Percentiles rank a stretch among this genome's conserved stretches.
phyloP scores from a whole-genome alignment of 2,888 invertebrate genomes.

The Eupithecia vulgata region DNA sequence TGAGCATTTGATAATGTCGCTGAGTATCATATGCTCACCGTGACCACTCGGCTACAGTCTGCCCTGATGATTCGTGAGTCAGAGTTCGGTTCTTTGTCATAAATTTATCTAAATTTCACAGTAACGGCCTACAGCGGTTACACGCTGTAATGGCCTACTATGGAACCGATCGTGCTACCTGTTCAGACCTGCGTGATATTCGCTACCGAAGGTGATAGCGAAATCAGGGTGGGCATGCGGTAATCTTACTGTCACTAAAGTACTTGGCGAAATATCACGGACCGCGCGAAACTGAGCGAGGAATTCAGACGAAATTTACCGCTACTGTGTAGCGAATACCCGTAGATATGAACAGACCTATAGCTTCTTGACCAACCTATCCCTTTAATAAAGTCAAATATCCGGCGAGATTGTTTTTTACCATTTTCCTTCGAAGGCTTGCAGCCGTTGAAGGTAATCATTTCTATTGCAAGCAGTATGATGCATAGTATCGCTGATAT shows the following conservation, averaged over 20 bases:
- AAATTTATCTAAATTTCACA: too few species aligned
- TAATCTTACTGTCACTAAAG: neutral
- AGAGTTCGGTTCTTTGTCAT: too few species aligned
- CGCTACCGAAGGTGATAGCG: neutral
- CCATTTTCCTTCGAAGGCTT: neutral
- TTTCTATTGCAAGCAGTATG: constrained; percentile 16
- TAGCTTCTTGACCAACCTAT: neutral
- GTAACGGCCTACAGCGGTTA: too few species aligned
- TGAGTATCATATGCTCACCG: too few species aligned
- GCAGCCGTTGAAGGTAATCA: constrained; percentile 16
- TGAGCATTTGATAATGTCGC: too few species aligned
- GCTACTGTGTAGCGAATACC: neutral
- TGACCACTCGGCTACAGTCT: too few species aligned
- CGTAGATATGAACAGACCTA: neutral
- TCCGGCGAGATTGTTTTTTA: neutral
- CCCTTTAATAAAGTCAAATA: neutral
- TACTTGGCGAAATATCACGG: neutral
- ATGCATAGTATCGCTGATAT: constrained; percentile 13
- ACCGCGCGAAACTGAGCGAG: neutral
- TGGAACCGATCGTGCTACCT: too few species aligned
- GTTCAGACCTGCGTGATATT: neutral
- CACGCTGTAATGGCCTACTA: too few species aligned
- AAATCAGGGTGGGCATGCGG: too few species aligned
- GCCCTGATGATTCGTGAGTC: too few species aligned
- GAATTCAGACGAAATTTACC: neutral